These are phyloP conservation scores for Chloroceryle amazona DNA, from an alignment of 2,797 vertebrate species.

Conservation along the genomic window DNA sequence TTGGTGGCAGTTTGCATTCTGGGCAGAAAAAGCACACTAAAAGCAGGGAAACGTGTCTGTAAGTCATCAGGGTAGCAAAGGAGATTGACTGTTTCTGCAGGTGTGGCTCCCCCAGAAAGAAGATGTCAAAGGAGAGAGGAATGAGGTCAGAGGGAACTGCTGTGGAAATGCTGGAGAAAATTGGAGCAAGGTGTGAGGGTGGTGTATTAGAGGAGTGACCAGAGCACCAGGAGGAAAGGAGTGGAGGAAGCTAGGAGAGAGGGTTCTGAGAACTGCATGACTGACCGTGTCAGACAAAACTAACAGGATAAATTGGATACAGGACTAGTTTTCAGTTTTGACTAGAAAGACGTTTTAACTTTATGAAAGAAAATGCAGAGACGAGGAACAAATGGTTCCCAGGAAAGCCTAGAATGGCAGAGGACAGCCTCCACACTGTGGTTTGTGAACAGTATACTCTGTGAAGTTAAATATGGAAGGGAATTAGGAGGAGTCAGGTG, in stretches of 20 bases:
- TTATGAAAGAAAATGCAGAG: background rate
- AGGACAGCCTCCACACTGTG: background rate
- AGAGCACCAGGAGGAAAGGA: background rate
- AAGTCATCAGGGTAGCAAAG: background rate
- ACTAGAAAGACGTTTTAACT: background rate
- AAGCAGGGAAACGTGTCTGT: background rate
- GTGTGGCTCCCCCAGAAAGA: background rate
- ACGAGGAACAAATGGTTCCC: background rate
- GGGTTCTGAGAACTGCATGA: background rate
- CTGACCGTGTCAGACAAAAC: background rate
- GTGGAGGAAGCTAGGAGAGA: background rate
- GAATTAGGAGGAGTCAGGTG: background rate
- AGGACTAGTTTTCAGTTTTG: background rate
- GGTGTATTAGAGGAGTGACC: background rate
- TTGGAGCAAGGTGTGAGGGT: background rate
- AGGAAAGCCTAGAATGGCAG: background rate
- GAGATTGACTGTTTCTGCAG: background rate
- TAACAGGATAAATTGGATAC: background rate
- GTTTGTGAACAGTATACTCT: background rate
- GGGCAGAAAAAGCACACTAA: background rate
- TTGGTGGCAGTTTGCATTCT: background rate
- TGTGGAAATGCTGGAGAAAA: background rate
- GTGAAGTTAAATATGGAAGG: background rate
- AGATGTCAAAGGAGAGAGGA: background rate
- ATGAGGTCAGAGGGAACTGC: background rate